Conservation (phyloP, 2,888 invertebrate genomes). For the Hesperia comma region DNA sequence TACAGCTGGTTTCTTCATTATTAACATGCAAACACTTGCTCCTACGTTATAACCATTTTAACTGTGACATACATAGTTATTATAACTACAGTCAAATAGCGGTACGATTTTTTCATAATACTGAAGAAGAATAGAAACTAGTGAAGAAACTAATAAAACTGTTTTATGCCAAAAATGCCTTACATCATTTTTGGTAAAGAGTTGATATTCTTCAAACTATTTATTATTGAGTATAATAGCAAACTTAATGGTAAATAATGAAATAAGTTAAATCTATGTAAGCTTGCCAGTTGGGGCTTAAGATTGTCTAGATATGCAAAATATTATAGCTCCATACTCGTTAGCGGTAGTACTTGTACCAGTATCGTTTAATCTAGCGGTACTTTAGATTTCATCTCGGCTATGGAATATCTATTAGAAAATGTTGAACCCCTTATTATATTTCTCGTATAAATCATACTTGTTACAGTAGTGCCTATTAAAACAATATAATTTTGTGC, state of each 20-base stretch:
- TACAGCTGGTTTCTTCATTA: neutral
- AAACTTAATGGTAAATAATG: no score
- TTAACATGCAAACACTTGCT: neutral
- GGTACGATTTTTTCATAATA: no score
- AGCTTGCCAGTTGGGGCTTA: constrained; percentile 9
- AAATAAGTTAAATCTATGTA: neutral
- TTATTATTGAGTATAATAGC: no score
- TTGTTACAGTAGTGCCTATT: neutral
- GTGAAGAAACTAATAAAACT: no score
- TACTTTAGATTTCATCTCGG: constrained; percentile 36
- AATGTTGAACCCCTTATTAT: constrained; percentile 33
- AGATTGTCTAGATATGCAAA: constrained; percentile 24
- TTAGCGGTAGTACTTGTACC: constrained; percentile 26
- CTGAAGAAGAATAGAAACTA: no score
- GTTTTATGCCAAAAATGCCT: no score
- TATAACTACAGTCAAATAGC: no score
- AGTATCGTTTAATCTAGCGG: constrained; percentile 34
- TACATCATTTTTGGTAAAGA: no score
- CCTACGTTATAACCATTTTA: constrained; percentile 14
- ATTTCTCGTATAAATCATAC: constrained; percentile 22
- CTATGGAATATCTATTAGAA: constrained; percentile 37
- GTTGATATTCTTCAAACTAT: no score
- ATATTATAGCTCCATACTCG: constrained; percentile 18
- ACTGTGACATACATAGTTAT: constrained; percentile 9
- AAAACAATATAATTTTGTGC: no score